A percentile compares a stretch with the other conserved stretches of the same genome.
These are phyloP conservation scores for Molanna angustata DNA, from an alignment of 2,888 invertebrate genomes.

Conservation along the genomic window DNA sequence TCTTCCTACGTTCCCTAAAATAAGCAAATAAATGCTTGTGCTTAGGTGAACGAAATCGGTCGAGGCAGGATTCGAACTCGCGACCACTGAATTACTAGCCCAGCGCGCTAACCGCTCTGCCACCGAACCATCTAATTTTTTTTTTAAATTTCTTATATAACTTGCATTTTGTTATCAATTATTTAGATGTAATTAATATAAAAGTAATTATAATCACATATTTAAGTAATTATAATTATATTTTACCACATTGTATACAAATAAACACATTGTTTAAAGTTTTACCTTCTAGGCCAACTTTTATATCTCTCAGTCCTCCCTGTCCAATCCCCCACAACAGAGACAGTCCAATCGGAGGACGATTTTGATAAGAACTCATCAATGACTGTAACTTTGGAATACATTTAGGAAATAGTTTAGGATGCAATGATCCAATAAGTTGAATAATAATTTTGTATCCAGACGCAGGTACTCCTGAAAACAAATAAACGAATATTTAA, in stretches of 20 bases:
- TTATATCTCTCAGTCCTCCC: slow-evolving; percentile 62
- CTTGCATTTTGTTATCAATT: too few species aligned
- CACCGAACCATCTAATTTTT: too few species aligned
- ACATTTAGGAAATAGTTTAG: slow-evolving; percentile 60
- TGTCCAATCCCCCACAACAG: slow-evolving; percentile 77
- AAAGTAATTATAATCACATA: too few species aligned
- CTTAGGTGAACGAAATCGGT: too few species aligned
- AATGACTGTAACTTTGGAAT: slow-evolving; percentile 62
- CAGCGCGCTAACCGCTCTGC: too few species aligned
- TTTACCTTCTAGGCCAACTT: slow-evolving; percentile 65
- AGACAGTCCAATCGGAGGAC: slow-evolving; percentile 68
- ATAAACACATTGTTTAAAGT: not conserved
- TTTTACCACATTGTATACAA: not conserved
- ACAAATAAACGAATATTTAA: too few species aligned
- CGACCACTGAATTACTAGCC: too few species aligned
- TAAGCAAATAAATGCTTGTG: too few species aligned
- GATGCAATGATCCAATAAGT: slow-evolving; percentile 63
- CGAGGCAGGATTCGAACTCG: too few species aligned
- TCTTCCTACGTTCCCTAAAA: too few species aligned
- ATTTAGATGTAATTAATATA: too few species aligned
- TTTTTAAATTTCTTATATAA: too few species aligned
- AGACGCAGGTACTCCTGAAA: slow-evolving; percentile 53
- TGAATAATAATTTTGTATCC: slow-evolving; percentile 73
- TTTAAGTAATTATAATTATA: not conserved
- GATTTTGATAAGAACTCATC: slow-evolving; percentile 73